phyloP scores from a whole-genome alignment of 2,888 invertebrate genomes.

The Cephus spinipes region DNA sequence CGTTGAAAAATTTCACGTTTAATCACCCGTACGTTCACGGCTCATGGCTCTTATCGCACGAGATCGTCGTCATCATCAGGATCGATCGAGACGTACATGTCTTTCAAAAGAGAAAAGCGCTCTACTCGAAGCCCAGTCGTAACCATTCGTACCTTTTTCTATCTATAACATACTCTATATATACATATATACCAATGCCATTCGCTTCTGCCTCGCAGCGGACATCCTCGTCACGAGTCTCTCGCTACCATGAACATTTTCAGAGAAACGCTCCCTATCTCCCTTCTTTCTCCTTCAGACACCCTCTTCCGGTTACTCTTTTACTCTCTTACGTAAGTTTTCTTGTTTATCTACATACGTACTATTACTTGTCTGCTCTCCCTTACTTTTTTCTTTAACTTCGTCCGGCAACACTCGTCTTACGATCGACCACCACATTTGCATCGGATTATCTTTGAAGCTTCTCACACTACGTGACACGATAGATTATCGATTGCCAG shows the following conservation, averaged over 20 bases:
- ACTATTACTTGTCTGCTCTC: background rate
- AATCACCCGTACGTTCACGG: constrained; percentile 30
- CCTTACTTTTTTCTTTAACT: background rate
- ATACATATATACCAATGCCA: constrained; percentile 3
- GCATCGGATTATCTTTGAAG: background rate
- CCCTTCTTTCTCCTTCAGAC: constrained; percentile 1
- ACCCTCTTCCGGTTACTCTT: background rate
- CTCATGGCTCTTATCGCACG: background rate
- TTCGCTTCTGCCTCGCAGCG: background rate
- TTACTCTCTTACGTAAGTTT: background rate
- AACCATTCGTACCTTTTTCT: constrained; percentile 2
- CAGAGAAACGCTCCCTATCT: constrained; percentile 1
- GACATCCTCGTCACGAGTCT: background rate
- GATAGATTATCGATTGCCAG: background rate
- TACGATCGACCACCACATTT: background rate
- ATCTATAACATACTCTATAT: constrained; percentile 14
- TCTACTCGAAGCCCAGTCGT: background rate
- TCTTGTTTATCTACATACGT: background rate
- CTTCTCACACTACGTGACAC: background rate
- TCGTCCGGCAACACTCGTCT: background rate
- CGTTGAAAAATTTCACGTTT: constrained; percentile 55
- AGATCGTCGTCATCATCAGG: constrained; percentile 4
- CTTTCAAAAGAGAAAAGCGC: background rate
- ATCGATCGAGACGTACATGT: background rate
- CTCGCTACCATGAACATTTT: background rate